These are phyloP conservation scores for Prolemur simus DNA, from an alignment of 2,113 vertebrate species.

Conservation along the genomic window DNA sequence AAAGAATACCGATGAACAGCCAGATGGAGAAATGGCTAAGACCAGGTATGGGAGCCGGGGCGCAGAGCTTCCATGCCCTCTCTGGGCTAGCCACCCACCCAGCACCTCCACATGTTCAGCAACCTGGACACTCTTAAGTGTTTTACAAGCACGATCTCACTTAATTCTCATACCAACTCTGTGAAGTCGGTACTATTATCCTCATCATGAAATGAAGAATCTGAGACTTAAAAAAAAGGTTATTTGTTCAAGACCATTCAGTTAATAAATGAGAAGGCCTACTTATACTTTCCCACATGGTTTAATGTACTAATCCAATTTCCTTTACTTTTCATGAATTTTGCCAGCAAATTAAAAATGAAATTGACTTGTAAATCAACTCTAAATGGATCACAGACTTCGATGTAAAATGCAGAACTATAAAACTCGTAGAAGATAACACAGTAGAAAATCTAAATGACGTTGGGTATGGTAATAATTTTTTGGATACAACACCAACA, in stretches of 20 bases:
- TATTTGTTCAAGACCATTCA: background rate
- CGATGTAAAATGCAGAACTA: background rate
- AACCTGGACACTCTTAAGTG: background rate
- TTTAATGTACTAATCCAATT: constrained; percentile 7
- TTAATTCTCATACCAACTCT: background rate
- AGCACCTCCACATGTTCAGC: background rate
- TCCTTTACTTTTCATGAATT: constrained; percentile 22
- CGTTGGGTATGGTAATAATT: background rate
- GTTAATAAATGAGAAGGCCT: constrained; percentile 21
- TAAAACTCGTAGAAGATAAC: background rate
- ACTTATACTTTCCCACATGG: background rate
- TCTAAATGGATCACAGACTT: background rate
- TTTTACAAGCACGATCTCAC: background rate
- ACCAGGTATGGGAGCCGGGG: background rate
- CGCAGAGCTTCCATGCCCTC: background rate
- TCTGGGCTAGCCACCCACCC: background rate
- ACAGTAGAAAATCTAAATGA: background rate
- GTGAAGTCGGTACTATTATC: background rate
- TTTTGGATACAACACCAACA: background rate
- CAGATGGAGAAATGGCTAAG: background rate
- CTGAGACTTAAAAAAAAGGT: background rate
- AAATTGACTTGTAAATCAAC: background rate
- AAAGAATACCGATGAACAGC: background rate
- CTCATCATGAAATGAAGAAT: background rate
- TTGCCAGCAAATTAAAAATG: constrained; percentile 30